phyloP scores from a whole-genome alignment of 1,140 invertebrate species.

The Drosophila ogumai region DNA sequence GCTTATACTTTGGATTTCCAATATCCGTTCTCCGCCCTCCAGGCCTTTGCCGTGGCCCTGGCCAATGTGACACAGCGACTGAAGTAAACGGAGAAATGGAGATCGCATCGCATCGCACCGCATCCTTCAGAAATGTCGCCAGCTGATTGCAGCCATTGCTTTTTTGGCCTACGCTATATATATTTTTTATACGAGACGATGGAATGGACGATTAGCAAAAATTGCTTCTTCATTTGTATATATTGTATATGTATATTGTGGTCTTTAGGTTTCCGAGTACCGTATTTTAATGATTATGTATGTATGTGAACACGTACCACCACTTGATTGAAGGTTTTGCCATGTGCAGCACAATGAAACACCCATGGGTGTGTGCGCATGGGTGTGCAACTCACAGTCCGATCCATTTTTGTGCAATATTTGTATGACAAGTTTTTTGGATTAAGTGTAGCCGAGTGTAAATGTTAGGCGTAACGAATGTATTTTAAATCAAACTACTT shows the following conservation, averaged over 20 bases:
- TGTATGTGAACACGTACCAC: slow-evolving; percentile 73
- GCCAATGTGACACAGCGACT: slow-evolving; percentile 99
- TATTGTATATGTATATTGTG: slow-evolving; percentile 72
- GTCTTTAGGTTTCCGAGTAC: slow-evolving; percentile 73
- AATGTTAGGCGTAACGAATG: slow-evolving; percentile 57
- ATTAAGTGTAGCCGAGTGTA: slow-evolving; percentile 72
- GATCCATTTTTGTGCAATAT: slow-evolving; percentile 84
- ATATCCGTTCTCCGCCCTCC: slow-evolving; percentile 98
- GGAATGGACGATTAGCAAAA: slow-evolving; percentile 17
- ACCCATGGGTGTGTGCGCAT: slow-evolving; percentile 36
- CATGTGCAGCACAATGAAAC: slow-evolving; percentile 56
- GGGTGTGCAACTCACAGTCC: slow-evolving; percentile 70
- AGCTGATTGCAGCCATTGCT: slow-evolving; percentile 50
- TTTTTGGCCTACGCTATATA: slow-evolving; percentile 61
- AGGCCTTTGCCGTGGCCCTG: slow-evolving; percentile 98
- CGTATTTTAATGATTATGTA: slow-evolving; percentile 47
- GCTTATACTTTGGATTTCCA: slow-evolving; percentile 99
- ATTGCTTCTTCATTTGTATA: slow-evolving; percentile 71
- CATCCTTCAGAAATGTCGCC: slow-evolving; percentile 24
- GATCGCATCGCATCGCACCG: slow-evolving; percentile 22
- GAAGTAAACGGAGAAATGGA: slow-evolving; percentile 90
- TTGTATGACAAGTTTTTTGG: slow-evolving; percentile 83
- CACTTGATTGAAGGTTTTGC: slow-evolving; percentile 71
- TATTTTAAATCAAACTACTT: slow-evolving; percentile 49
- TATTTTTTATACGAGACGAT: slow-evolving; percentile 54